Percentiles rank a stretch among this genome's conserved stretches.
These are phyloP conservation scores for Idaea straminata DNA, from an alignment of 2,888 invertebrate species.

Conservation along the genomic window DNA sequence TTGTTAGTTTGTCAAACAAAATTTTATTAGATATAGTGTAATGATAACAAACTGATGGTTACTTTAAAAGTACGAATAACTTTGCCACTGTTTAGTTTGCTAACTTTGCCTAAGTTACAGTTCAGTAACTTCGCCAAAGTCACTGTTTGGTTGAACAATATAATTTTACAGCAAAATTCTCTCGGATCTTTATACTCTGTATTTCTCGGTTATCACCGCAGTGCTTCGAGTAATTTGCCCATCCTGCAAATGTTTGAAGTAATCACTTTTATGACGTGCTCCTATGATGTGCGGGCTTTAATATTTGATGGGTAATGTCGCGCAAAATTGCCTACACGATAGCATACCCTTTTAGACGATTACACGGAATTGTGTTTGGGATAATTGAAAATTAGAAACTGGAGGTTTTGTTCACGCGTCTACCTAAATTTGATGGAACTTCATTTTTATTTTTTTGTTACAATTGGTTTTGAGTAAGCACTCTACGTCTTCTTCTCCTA, in stretches of 20 bases:
- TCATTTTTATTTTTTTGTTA: neutral
- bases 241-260: conserved; percentile 10
- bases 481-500: too few relatives aligned
- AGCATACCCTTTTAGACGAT: conserved; percentile 3
- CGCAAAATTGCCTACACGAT: conserved; percentile 3
- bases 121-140: neutral
- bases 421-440: neutral
- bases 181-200: neutral
- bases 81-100: neutral
- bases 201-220: neutral
- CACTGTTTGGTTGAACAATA: neutral
- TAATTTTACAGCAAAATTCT: neutral
- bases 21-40: too few relatives aligned
- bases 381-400: conserved; percentile 4
- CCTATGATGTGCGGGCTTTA: conserved; percentile 15
- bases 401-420: neutral
- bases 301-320: conserved; percentile 17
- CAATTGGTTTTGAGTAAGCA: neutral
- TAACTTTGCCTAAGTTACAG: neutral
- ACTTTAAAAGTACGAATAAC: neutral
- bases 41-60: neutral
- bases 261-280: conserved; percentile 12
- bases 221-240: conserved; percentile 12
- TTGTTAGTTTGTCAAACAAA: too few relatives aligned
- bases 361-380: neutral